Conservation (phyloP, 2,797 vertebrate genomes). For the Bradypodion ventrale region DNA sequence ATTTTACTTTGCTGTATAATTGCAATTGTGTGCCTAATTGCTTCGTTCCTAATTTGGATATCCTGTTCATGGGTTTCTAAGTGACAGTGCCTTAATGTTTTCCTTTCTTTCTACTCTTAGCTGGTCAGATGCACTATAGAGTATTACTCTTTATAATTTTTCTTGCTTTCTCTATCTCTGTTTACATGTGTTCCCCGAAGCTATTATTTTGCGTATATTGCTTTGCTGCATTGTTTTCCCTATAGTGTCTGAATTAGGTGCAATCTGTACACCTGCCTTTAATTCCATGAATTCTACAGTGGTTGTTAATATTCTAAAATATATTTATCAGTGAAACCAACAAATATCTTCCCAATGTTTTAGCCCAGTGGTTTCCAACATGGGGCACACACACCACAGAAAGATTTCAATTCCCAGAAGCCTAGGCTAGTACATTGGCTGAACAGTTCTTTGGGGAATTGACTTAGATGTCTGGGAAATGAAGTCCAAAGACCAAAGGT, state of each 20-base stretch:
- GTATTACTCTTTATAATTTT: neutral
- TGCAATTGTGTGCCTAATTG: neutral
- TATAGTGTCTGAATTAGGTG: neutral
- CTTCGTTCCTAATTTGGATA: neutral
- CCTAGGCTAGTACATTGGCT: too few species aligned
- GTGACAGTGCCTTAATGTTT: neutral
- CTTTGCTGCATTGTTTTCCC: neutral
- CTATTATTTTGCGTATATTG: neutral
- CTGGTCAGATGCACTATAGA: neutral
- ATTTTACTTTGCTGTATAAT: too few species aligned
- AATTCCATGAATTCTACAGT: neutral
- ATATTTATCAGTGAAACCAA: neutral
- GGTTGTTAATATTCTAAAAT: neutral
- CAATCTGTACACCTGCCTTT: neutral
- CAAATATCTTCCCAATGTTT: neutral
- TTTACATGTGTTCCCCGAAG: neutral
- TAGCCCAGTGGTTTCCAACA: too few species aligned
- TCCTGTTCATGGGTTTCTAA: neutral
- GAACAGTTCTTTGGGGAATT: too few species aligned
- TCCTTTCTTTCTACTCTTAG: neutral
- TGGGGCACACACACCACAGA: too few species aligned
- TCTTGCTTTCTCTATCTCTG: neutral
- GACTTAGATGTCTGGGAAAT: too few species aligned
- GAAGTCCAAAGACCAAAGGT: too few species aligned
- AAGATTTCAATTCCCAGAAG: too few species aligned